Conservation (phyloP, 1,140 invertebrate species). For the Drosophila pseudoananassae region DNA sequence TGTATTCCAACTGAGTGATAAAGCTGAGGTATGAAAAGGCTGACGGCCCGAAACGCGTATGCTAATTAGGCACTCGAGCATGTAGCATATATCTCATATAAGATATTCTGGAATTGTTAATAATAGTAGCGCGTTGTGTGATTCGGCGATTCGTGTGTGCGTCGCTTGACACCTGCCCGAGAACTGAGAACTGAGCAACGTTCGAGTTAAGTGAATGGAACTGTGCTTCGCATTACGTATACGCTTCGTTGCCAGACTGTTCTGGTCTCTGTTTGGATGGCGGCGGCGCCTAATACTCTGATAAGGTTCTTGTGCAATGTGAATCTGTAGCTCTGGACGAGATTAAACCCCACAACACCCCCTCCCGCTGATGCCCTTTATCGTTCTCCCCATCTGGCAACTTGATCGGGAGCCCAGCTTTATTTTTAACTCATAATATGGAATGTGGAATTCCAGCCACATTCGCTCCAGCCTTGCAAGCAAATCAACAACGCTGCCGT, state of each 20-base stretch:
- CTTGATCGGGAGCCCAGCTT: conserved; percentile 2
- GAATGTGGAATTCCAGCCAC: conserved; percentile 27
- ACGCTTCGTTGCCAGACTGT: conserved; percentile 54
- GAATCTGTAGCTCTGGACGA: conserved; percentile 15
- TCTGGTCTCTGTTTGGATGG: neutral
- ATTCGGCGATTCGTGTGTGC: conserved; percentile 33
- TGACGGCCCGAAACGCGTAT: conserved; percentile 27
- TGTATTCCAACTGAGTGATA: conserved; percentile 10
- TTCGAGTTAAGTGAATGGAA: conserved; percentile 54
- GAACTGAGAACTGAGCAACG: conserved; percentile 39
- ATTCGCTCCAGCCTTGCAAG: conserved; percentile 34
- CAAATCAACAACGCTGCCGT: conserved; percentile 38
- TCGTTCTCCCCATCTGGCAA: conserved; percentile 18
- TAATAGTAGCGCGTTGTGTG: conserved; percentile 31
- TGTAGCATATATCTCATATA: conserved; percentile 23
- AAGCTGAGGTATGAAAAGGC: conserved; percentile 21
- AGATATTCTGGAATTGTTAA: conserved; percentile 33
- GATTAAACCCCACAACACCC: conserved; percentile 7
- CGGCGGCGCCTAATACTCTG: neutral
- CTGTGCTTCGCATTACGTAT: conserved; percentile 55
- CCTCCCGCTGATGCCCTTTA: too few relatives aligned
- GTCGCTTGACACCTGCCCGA: conserved; percentile 61
- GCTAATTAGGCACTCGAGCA: conserved; percentile 40
- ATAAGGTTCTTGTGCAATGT: conserved; percentile 39
- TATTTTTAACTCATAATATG: conserved; percentile 11